Conservation (phyloP, 2,888 invertebrate genomes). For the Agonopterix alstromeriana region DNA sequence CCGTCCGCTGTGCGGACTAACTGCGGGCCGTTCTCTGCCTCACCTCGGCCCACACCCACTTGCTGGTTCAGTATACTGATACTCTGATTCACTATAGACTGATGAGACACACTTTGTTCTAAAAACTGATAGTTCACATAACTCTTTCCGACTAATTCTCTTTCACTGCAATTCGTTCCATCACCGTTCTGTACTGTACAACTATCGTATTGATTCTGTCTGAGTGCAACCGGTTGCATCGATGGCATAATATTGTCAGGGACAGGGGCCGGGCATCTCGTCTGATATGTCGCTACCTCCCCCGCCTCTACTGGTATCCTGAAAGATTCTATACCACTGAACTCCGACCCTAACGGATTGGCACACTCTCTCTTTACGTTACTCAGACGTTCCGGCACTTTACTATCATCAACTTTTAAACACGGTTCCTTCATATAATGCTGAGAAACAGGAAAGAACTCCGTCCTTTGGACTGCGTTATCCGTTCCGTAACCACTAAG, state of each 20-base stretch:
- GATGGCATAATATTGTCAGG: conserved; percentile 50
- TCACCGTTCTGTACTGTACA: conserved; percentile 49
- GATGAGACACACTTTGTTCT: conserved; percentile 73
- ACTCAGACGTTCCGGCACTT: conserved; percentile 26
- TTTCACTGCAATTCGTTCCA: conserved; percentile 48
- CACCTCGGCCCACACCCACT: conserved; percentile 58
- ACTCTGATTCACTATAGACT: conserved; percentile 71
- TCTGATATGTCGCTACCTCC: conserved; percentile 49
- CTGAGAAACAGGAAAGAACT: conserved; percentile 42
- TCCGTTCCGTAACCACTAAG: conserved; percentile 35
- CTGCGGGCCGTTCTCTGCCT: conserved; percentile 45
- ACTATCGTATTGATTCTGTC: conserved; percentile 54
- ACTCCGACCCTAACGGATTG: conserved; percentile 35
- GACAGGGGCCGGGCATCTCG: conserved; percentile 39
- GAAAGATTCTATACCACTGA: conserved; percentile 44
- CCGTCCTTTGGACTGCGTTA: conserved; percentile 31
- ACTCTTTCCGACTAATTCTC: conserved; percentile 55
- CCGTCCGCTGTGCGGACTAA: conserved; percentile 66
- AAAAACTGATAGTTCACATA: conserved; percentile 72
- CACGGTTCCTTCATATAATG: conserved; percentile 45
- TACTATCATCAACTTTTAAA: conserved; percentile 40
- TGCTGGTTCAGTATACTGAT: conserved; percentile 72
- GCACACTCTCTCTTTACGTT: conserved; percentile 43
- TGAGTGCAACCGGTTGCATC: conserved; percentile 42
- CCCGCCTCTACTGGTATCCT: conserved; percentile 43